Percentiles rank a stretch among this genome's conserved stretches.
phyloP scores from a whole-genome alignment of 2,797 vertebrate genomes.

The Pempheris klunzingeri region DNA sequence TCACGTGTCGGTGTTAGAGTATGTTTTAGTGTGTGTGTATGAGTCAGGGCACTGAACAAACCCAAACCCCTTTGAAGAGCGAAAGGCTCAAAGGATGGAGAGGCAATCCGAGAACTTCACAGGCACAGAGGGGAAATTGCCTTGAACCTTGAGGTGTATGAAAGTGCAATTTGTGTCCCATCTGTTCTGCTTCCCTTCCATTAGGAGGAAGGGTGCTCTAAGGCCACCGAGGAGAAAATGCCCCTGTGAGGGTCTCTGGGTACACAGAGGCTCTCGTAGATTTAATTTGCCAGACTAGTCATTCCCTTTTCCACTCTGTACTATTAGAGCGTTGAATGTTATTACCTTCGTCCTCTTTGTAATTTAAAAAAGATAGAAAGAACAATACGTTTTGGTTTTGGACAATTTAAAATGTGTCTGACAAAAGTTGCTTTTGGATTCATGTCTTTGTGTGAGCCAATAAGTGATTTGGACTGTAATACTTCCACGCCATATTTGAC shows the following conservation, averaged over 20 bases:
- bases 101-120: slow-evolving; percentile 88
- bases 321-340: slow-evolving; percentile 74
- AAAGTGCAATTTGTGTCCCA: slow-evolving; percentile 89
- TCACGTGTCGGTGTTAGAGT: slow-evolving; percentile 40
- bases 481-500: slow-evolving; percentile 42
- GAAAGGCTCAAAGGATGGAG: slow-evolving; percentile 87
- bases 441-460: slow-evolving; percentile 29
- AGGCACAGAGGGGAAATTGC: slow-evolving; percentile 87
- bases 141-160: slow-evolving; percentile 88
- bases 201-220: slow-evolving; percentile 86
- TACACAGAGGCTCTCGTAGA: slow-evolving; percentile 76
- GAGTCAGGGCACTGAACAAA: slow-evolving; percentile 79
- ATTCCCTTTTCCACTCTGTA: slow-evolving; percentile 65
- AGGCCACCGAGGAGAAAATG: slow-evolving; percentile 83
- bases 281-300: slow-evolving; percentile 81
- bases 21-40: slow-evolving; percentile 52
- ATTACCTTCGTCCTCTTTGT: slow-evolving; percentile 58
- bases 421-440: slow-evolving; percentile 35
- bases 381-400: slow-evolving; percentile 47
- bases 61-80: slow-evolving; percentile 87
- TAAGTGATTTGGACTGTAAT: slow-evolving; percentile 36
- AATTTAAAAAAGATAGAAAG: slow-evolving; percentile 19
- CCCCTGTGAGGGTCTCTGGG: slow-evolving; percentile 78
- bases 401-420: slow-evolving; percentile 10
- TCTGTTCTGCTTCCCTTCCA: slow-evolving; percentile 89